A percentile compares a stretch with the other conserved stretches of the same genome.
Evolutionary conservation across 2,888 invertebrate genomes (phyloP).

Genomic region (Drosophila pseudotakahashii): DNA sequence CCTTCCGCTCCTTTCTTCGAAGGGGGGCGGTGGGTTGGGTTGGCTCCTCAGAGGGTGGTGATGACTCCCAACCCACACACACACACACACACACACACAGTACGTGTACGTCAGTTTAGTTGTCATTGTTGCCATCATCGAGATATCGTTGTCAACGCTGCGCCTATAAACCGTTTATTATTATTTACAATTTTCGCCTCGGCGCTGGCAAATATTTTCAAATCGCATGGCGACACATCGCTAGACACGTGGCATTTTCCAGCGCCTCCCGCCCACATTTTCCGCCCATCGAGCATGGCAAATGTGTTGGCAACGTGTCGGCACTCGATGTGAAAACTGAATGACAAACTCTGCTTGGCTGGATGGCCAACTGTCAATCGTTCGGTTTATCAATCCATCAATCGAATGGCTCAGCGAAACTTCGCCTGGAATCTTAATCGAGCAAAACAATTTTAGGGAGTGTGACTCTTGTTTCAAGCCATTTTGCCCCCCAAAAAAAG

Average conservation of each 20-base stretch:
- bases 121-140: conserved; percentile 40
- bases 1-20: conserved; percentile 9
- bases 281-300: conserved; percentile 30
- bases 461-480: background rate
- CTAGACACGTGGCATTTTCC: conserved; percentile 55
- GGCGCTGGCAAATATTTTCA: conserved; percentile 53
- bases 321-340: conserved; percentile 29
- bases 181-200: conserved; percentile 54
- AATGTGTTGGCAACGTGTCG: conserved; percentile 52
- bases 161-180: conserved; percentile 61
- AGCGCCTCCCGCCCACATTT: background rate
- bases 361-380: conserved; percentile 31
- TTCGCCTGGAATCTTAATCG: conserved; percentile 33
- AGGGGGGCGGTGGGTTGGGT: background rate
- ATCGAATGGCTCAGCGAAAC: conserved; percentile 31
- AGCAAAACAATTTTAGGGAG: background rate
- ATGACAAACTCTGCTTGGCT: conserved; percentile 29
- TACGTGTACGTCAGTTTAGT: conserved; percentile 19
- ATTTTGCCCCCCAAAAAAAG: background rate
- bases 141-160: conserved; percentile 33
- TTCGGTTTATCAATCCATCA: conserved; percentile 42
- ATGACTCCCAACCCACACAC: conserved; percentile 17
- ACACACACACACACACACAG: too few species aligned
- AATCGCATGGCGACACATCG: conserved; percentile 58
- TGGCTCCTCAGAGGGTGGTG: background rate